phyloP scores from a whole-genome alignment of 2,797 vertebrate genomes.

The Falco columbarius region DNA sequence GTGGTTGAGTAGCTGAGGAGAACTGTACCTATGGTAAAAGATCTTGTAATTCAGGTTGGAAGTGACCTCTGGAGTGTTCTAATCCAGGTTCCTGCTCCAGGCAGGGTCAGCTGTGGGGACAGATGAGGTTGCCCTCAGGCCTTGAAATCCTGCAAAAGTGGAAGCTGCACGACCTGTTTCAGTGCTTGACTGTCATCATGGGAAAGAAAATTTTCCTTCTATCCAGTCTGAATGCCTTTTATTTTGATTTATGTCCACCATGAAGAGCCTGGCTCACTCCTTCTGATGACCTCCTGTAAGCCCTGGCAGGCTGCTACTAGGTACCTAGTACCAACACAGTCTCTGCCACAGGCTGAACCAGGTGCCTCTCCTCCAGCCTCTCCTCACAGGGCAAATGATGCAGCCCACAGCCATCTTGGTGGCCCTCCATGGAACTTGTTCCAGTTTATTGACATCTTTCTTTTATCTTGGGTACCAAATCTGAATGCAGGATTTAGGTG shows the following conservation, averaged over 20 bases:
- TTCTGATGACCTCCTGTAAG: not conserved
- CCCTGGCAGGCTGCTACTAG: not conserved
- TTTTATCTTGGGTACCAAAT: not conserved
- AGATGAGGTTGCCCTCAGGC: not conserved
- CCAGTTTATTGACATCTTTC: not conserved
- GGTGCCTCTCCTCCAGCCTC: not conserved
- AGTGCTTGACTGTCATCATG: not conserved
- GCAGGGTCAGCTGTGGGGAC: not conserved
- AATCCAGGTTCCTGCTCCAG: not conserved
- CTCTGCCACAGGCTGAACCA: not conserved
- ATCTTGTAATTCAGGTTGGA: not conserved
- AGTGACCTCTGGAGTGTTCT: not conserved
- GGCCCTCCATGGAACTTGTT: not conserved
- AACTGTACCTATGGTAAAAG: not conserved
- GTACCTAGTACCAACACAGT: fast-evolving
- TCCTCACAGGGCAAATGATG: not conserved
- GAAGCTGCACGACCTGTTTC: not conserved
- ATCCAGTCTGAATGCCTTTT: not conserved
- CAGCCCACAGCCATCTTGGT: not conserved
- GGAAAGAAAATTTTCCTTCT: not conserved
- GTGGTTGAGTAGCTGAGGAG: not conserved
- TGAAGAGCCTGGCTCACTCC: not conserved
- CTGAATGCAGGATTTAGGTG: not conserved
- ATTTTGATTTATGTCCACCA: not conserved
- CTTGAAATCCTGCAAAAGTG: not conserved